Conservation (phyloP, 2,888 invertebrate species). For the Apoda limacodes region DNA sequence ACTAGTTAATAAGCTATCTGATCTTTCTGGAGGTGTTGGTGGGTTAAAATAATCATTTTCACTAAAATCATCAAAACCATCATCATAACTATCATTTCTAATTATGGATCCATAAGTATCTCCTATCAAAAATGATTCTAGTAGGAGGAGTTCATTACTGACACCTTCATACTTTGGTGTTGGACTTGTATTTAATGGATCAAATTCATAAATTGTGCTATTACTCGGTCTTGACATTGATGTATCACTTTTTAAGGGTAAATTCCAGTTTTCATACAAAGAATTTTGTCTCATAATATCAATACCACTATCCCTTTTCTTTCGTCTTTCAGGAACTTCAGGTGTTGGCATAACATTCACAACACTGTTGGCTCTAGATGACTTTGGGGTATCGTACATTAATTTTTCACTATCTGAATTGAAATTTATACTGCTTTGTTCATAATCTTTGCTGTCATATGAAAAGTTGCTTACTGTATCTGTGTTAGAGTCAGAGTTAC, state of each 20-base stretch:
- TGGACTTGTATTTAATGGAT: slow-evolving; percentile 62
- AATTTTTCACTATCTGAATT: slow-evolving; percentile 50
- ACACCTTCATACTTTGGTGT: slow-evolving; percentile 45
- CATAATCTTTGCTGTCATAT: slow-evolving; percentile 40
- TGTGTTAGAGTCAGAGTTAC: slow-evolving; percentile 46
- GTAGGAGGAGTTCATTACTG: slow-evolving; percentile 72
- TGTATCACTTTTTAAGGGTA: slow-evolving; percentile 28
- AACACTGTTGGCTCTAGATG: slow-evolving; percentile 43
- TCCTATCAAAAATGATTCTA: slow-evolving; percentile 76
- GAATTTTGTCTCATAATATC: slow-evolving; percentile 48
- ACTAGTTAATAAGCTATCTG: slow-evolving; percentile 69
- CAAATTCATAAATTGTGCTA: slow-evolving; percentile 80
- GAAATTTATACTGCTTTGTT: slow-evolving; percentile 37
- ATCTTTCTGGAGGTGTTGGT: slow-evolving; percentile 73
- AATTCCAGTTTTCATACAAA: slow-evolving; percentile 52
- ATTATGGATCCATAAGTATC: slow-evolving; percentile 76
- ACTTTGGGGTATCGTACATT: slow-evolving; percentile 52
- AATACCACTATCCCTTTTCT: slow-evolving; percentile 31
- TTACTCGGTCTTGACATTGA: slow-evolving; percentile 47
- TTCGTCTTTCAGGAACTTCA: slow-evolving; percentile 42
- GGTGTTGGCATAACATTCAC: slow-evolving; percentile 36
- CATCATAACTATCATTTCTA: slow-evolving; percentile 47
- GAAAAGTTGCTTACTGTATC: slow-evolving; percentile 48
- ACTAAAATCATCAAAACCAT: slow-evolving; percentile 36
- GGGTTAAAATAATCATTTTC: slow-evolving; percentile 63